Evolutionary conservation across 1,140 invertebrate species (phyloP), one percentile per base, ranked within the genome.

Genomic region (Diuraphis noxia): DNA sequence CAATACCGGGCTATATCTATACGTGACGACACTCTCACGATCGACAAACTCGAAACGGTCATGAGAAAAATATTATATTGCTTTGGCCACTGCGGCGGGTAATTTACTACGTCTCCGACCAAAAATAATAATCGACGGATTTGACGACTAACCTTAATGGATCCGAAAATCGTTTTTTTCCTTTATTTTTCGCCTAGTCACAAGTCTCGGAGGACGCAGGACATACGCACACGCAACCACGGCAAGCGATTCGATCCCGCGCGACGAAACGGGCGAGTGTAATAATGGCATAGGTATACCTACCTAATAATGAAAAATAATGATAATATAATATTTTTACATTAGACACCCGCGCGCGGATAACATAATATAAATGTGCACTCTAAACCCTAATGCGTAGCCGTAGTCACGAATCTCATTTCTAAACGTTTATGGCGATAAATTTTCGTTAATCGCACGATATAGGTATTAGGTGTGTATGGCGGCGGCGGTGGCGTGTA

Each of bases 21-120:
- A 89, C 56, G 56, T 89, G 88, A 46, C 41, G 40, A 89, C 56
- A 89, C 88, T 89, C 86, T 88, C 49, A 56, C 86, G 86, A 77
- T 72, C 40, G 52, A 88, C 40, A n/a, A 40, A 89, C 36, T 72
- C 63, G 63, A 41, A 72, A 85, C 84, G 84, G 84, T 89, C 63
- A 89, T 77, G 88, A 89, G 88, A 89, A 89, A 84, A 82, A 88
- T 72, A 88, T 52, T 30, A 25, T 36, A n/a, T 72, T 34, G 56
- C 56, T 41, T 19, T 89, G 40, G 1, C 2, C 25, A 23, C 46
- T 9, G n/a, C 88, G 13, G 10, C 52, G 0, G 85, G 87, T 88
- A 89, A 89, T 89, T 89, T 77, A 63, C 52, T 40, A 23, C 41
- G 82, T 84, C 81, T 84, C 40, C 77, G 79, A 38, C 21, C 6